Base-by-base conservation (phyloP, 35 echinoderm and acorn worm species). In the Ophioderma brevispina region DNA sequence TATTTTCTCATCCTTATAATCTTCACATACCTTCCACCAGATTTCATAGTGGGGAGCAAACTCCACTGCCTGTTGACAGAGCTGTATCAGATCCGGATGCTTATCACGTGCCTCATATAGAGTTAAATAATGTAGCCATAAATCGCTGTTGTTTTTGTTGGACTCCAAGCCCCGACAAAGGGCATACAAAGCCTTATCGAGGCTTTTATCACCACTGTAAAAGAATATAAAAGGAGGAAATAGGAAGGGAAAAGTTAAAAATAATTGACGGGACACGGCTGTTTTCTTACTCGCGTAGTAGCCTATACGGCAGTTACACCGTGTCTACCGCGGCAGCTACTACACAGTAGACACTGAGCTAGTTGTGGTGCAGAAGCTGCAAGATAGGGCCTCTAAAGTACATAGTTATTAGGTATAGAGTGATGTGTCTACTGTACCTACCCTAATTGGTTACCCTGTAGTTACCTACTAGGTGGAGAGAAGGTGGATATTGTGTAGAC, bases 131-230 rank as follows among this genome's bases (percentile, higher is more conserved):
- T 94, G 75, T 18, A 84, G 52, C 97, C 97, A 99, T 21, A 99
- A 82, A 10, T 87, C 90, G n/a, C 84, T 13, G 17, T 79, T 89
- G 36, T 33, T 50, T 36, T 80, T 81, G 75, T 99, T 99, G 23
- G 80, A 77, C 37, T 99, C 97, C 79, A 99, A 78, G 15, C 97
- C 97, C 49, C 97, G 77, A 31, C 94, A 95, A 1, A 99, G 80
- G 18, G 93, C 93, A 93, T 99, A 90, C 31, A 99, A 81, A 33
- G 91, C 94, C 76, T 83, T 84, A 39, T 99, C 94, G 13, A 90
- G 25, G 55, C 52, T 79, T 63, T 87, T 33, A 17, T 78, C 36
- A 76, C 64, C 55, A 85, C 95, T 93, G 55, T 43, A 49, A 38
- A 81, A 0, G 13, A 23, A n/a, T n/a, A n/a, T 46, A 35, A 37